Evolutionary conservation across 2,113 vertebrate species (phyloP).

Genomic region (Lepidothrix coronata): DNA sequence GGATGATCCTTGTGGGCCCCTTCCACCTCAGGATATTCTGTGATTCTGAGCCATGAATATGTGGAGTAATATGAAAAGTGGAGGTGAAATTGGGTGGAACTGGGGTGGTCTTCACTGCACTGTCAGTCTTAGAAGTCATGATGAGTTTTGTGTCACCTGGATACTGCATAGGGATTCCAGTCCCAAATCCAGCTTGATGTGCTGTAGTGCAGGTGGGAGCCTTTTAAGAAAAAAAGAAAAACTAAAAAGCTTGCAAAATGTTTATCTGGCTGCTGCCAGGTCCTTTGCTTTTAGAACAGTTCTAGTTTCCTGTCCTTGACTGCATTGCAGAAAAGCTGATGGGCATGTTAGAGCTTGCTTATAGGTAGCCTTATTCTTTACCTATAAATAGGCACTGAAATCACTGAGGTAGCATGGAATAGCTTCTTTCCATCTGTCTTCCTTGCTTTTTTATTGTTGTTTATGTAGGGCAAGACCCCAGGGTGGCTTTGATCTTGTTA

Average conservation of each 20-base stretch:
- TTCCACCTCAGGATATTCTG: neutral
- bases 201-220: neutral
- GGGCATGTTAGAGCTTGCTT: neutral
- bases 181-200: neutral
- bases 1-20: neutral
- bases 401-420: neutral
- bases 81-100: neutral
- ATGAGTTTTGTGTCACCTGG: neutral
- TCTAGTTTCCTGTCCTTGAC: neutral
- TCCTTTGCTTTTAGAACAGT: neutral
- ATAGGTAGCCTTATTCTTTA: neutral
- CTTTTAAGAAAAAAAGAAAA: neutral
- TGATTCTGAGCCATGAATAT: neutral
- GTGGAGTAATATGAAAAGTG: rapidly evolving
- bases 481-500: constrained; percentile 43
- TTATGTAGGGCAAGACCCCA: constrained; percentile 40
- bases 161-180: rapidly evolving
- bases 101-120: rapidly evolving
- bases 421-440: neutral
- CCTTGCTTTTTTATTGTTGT: constrained; percentile 27
- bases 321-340: neutral
- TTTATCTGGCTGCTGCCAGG: neutral
- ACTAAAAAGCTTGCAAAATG: neutral
- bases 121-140: rapidly evolving
- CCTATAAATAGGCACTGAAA: neutral